Evolutionary conservation across 2,113 vertebrate genomes (phyloP).

Genomic region (Casuarius casuarius): DNA sequence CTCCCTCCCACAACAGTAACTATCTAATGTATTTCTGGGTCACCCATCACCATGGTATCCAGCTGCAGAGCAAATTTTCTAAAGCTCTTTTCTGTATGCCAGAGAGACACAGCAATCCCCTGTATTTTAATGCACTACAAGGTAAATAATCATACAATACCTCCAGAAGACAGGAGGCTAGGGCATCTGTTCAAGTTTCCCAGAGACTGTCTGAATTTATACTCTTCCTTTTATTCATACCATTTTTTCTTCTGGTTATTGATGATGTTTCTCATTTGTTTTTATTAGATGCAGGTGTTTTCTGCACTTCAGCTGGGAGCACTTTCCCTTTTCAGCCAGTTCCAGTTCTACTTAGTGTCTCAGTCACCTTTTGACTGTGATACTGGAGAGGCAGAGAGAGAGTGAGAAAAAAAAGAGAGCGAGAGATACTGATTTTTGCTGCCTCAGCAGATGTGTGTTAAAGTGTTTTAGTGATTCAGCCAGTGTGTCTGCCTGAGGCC

Average conservation of each 20-base stretch:
- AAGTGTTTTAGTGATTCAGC: conserved; percentile 63
- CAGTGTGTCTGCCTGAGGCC: conserved; percentile 52
- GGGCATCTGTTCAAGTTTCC: conserved; percentile 30
- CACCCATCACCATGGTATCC: background rate
- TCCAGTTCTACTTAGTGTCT: conserved; percentile 57
- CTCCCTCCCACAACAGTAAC: background rate
- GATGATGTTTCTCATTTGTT: conserved; percentile 69
- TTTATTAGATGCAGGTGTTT: conserved; percentile 75
- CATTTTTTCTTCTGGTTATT: conserved; percentile 54
- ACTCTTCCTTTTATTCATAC: conserved; percentile 50
- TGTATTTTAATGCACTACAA: conserved; percentile 31
- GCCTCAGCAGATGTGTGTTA: conserved; percentile 64
- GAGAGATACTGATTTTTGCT: conserved; percentile 51
- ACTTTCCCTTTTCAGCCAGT: conserved; percentile 68
- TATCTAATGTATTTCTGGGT: background rate
- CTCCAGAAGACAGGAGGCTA: conserved; percentile 23
- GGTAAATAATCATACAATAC: conserved; percentile 43
- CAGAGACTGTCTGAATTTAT: conserved; percentile 56
- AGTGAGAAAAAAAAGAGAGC: background rate
- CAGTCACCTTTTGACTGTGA: conserved; percentile 63
- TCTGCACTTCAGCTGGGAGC: conserved; percentile 69
- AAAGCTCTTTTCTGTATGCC: background rate
- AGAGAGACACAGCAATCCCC: background rate
- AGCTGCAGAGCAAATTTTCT: background rate
- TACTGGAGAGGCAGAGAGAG: conserved; percentile 44